Evolutionary conservation across 2,113 vertebrate species (phyloP), one percentile per base, ranked within the genome.

Genomic region (Uropsilus gracilis): DNA sequence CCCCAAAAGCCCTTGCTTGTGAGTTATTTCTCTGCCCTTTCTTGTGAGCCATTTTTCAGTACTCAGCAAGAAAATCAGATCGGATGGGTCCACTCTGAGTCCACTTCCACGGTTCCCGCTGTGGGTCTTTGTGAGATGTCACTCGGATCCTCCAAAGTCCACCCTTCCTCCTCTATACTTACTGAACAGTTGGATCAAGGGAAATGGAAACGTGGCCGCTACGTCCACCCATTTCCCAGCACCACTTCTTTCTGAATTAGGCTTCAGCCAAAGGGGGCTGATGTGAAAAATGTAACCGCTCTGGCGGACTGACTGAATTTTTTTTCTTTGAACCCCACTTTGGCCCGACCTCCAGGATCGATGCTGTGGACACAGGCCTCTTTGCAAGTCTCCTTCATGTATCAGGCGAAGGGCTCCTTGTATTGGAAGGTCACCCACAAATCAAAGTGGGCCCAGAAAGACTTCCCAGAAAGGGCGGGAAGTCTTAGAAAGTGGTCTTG

Each of bases 11-110:
- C n/a, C n/a, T n/a, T 42, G n/a, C n/a, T 73, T 90, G n/a, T n/a
- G n/a, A n/a, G n/a, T n/a, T n/a, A n/a, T 85, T 42, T 30, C 64
- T 59, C 10, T 30, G 48, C 46, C 17, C 8, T 71, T 86, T 78
- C 8, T 44, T 46, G 26, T 75, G 90, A 63, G 75, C 86, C 32
- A 83, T 83, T 96, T 78, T 30, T 69, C 48, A 66, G 3, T 42
- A n/a, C 57, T 78, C 46, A 83, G 55, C 81, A 32, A 86, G 50
- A 94, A 91, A 90, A 90, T 53, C 71, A 71, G 37, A 63, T 68
- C 34, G 53, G 8, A 55, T 55, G 18, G 6, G 39, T 83, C 75
- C 22, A 30, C 50, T 64, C 37, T 26, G 46, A 28, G 64, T 91
- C 48, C 28, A 39, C 14, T 92, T 76, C 77, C 28, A 8, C 28